Conservation (phyloP, 1,140 invertebrate species). For the Pentalonia nigronervosa region DNA sequence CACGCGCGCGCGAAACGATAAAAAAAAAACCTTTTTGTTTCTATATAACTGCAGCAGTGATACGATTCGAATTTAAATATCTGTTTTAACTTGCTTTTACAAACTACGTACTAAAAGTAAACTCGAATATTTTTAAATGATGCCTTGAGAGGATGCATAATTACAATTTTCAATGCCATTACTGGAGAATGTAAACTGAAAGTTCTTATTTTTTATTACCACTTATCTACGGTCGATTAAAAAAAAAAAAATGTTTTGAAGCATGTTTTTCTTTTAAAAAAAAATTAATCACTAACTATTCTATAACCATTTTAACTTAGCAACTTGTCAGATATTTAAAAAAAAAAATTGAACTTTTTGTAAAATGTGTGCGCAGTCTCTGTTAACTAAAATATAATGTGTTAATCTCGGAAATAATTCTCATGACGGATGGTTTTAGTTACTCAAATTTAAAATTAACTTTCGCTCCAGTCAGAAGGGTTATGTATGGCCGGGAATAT, state of each 20-base stretch:
- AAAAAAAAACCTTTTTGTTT: neutral
- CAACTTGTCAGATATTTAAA: neutral
- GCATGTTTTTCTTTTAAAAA: neutral
- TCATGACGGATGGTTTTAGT: neutral
- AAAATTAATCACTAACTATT: no score
- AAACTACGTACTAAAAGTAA: neutral
- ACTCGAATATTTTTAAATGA: neutral
- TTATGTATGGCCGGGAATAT: neutral
- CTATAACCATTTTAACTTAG: no score
- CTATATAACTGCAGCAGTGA: neutral
- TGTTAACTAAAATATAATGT: neutral
- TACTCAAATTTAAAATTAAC: neutral
- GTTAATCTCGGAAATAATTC: neutral
- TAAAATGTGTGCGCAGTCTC: no score
- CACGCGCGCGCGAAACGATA: neutral
- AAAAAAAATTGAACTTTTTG: neutral
- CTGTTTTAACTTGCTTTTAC: neutral
- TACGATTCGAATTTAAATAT: neutral
- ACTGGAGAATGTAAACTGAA: neutral
- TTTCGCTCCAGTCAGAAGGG: neutral
- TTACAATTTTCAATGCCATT: neutral
- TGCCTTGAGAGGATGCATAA: neutral
- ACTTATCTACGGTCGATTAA: neutral
- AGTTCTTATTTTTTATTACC: neutral
- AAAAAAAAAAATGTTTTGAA: neutral